Conservation (phyloP, 2,113 vertebrate genomes). For the Etia nguti region DNA sequence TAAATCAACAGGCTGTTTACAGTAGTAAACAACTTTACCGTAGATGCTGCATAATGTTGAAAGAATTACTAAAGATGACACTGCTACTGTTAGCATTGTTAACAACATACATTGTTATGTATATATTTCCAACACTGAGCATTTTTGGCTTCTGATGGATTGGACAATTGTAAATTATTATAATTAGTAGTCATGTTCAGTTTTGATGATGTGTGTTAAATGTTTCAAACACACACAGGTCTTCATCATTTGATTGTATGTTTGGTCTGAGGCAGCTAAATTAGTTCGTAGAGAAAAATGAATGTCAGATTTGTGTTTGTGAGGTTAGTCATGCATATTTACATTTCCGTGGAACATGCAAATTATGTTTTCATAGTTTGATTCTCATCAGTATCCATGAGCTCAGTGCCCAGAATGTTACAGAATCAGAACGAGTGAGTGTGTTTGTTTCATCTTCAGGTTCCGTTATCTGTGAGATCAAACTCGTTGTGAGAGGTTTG, state of each 20-base stretch:
- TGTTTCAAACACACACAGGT: background rate
- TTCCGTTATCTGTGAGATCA: too few relatives aligned
- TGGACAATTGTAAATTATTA: background rate
- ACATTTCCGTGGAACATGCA: too few relatives aligned
- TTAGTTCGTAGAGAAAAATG: fast-evolving
- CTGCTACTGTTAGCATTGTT: fast-evolving
- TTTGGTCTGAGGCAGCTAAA: background rate
- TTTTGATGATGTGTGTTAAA: background rate
- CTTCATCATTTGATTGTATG: fast-evolving
- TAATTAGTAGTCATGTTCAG: fast-evolving
- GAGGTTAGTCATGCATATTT: too few relatives aligned
- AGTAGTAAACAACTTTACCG: too few relatives aligned
- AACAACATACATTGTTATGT: background rate
- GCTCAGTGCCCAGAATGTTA: too few relatives aligned
- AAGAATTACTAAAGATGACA: fast-evolving
- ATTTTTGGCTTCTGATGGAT: background rate
- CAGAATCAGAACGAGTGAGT: fast-evolving
- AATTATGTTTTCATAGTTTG: fast-evolving
- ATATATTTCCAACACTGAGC: background rate
- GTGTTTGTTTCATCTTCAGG: too few relatives aligned
- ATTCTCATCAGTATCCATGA: too few relatives aligned
- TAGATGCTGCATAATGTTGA: background rate
- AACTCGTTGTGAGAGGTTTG: too few relatives aligned
- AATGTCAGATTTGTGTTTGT: too few relatives aligned
- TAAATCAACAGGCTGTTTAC: too few relatives aligned